Conservation (phyloP, 2,888 invertebrate genomes). For the Torymus tubicola region DNA sequence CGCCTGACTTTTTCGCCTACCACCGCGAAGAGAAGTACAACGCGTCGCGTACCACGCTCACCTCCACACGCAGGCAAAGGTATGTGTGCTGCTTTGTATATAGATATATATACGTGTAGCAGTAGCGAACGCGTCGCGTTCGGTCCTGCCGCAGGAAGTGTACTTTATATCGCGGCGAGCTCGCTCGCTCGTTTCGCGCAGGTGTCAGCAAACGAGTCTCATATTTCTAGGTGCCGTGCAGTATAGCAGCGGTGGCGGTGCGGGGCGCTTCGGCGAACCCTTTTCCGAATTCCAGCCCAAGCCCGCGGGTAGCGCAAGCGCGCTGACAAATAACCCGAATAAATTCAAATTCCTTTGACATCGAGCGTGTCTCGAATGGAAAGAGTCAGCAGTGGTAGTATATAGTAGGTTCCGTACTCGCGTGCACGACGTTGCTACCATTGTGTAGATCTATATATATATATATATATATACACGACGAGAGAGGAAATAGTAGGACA, state of each 20-base stretch:
- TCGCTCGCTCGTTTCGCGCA: slow-evolving; percentile 45
- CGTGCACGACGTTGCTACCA: too few relatives aligned
- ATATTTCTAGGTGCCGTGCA: slow-evolving; percentile 38
- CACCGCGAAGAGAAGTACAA: background rate
- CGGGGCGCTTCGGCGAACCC: slow-evolving; percentile 3
- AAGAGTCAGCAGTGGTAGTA: background rate
- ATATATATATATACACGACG: too few relatives aligned
- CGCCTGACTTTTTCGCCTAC: background rate
- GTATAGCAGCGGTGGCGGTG: background rate
- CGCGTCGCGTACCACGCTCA: background rate
- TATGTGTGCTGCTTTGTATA: too few relatives aligned
- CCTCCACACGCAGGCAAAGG: too few relatives aligned
- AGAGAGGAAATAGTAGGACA: background rate
- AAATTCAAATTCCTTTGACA: slow-evolving; percentile 50
- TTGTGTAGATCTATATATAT: too few relatives aligned
- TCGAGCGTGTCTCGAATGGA: slow-evolving; percentile 37
- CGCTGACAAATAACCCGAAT: slow-evolving; percentile 52
- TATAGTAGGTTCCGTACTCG: background rate
- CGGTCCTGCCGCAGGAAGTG: slow-evolving; percentile 20
- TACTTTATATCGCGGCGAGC: slow-evolving; percentile 42
- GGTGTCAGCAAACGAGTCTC: slow-evolving; percentile 55
- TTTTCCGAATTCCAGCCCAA: slow-evolving; percentile 33
- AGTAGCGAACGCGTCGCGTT: background rate
- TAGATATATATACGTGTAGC: too few relatives aligned
- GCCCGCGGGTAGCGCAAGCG: background rate